These are phyloP conservation scores for Eupithecia inturbata DNA, from an alignment of 2,888 invertebrate species.

Conservation along the genomic window DNA sequence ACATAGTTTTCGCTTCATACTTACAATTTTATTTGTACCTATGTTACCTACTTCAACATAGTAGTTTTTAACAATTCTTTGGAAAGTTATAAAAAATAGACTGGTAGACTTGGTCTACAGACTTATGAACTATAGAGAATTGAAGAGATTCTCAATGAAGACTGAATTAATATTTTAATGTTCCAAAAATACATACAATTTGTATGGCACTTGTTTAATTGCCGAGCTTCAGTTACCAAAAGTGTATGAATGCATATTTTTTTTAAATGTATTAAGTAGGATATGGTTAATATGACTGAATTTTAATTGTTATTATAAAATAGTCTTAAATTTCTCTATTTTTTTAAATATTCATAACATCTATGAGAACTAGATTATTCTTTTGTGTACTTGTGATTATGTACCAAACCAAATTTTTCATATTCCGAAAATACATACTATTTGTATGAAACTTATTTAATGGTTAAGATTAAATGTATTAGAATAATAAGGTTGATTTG, in stretches of 20 bases:
- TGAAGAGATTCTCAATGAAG: not conserved
- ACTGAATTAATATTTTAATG: not conserved
- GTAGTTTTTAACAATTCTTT: not conserved
- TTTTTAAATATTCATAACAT: not conserved
- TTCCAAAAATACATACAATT: not conserved
- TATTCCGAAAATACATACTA: not conserved
- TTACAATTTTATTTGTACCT: slow-evolving; percentile 2
- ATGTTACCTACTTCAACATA: not conserved
- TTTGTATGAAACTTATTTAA: not conserved
- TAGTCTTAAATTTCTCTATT: not conserved
- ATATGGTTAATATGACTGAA: not conserved
- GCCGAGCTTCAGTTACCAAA: not conserved
- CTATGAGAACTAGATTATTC: not conserved
- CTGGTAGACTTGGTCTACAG: not conserved
- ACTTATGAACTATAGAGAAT: not conserved
- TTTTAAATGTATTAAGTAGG: too few relatives aligned
- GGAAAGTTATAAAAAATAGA: not conserved
- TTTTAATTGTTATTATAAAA: not conserved
- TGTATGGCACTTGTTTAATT: not conserved
- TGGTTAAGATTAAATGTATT: slow-evolving; percentile 18
- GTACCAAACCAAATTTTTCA: not conserved
- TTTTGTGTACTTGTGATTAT: not conserved
- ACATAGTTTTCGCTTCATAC: not conserved
- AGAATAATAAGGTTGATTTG: slow-evolving; percentile 32
- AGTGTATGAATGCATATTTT: slow-evolving; percentile 26